Conservation (phyloP, 2,113 vertebrate genomes). For the Herpailurus yagouaroundi region DNA sequence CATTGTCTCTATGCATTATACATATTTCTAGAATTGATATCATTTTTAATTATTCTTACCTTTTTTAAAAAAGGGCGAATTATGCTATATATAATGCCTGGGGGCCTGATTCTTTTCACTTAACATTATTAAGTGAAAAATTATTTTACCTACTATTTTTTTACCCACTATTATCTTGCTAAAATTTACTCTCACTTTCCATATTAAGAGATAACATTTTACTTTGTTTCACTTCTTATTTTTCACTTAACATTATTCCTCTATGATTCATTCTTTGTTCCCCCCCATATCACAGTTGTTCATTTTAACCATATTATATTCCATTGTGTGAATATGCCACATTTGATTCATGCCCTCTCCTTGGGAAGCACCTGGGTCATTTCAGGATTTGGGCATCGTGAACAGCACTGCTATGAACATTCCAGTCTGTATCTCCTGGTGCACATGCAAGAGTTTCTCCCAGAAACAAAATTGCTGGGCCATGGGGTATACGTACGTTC, state of each 20-base stretch:
- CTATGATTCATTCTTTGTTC: background rate
- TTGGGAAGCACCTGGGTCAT: background rate
- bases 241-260: background rate
- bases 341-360: background rate
- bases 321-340: background rate
- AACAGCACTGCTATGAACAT: background rate
- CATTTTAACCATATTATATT: background rate
- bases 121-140: background rate
- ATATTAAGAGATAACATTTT: background rate
- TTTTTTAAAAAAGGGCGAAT: background rate
- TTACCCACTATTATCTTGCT: background rate
- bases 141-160: background rate
- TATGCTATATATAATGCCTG: background rate
- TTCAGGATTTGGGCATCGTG: background rate
- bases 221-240: background rate
- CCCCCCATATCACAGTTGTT: background rate
- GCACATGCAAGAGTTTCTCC: background rate
- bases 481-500: accelerated
- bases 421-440: background rate
- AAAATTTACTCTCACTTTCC: background rate
- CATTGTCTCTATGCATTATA: background rate
- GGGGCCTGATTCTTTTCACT: background rate
- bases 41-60: background rate
- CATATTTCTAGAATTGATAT: background rate
- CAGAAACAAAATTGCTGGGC: background rate